Evolutionary conservation across 2,888 invertebrate species (phyloP).

Genomic region (Camponotus fellah): DNA sequence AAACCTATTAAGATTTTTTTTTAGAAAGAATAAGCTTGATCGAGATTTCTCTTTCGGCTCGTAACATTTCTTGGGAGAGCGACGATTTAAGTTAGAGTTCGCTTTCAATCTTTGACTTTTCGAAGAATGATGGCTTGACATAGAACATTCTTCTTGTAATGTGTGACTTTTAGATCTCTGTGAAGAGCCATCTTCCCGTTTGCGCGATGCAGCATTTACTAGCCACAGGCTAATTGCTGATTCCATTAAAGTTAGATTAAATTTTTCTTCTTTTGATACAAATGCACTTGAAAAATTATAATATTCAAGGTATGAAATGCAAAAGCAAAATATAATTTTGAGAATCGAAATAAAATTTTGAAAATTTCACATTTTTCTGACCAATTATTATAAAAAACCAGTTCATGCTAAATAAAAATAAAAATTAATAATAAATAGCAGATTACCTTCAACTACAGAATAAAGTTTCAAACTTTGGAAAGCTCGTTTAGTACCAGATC

Average conservation of each 20-base stretch:
- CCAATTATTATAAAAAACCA: background rate
- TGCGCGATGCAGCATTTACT: background rate
- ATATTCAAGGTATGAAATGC: background rate
- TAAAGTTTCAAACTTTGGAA: background rate
- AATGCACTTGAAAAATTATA: slow-evolving; percentile 4
- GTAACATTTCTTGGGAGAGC: background rate
- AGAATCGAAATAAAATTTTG: slow-evolving; percentile 1
- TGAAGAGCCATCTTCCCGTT: slow-evolving; percentile 1
- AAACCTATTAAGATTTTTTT: too few relatives aligned
- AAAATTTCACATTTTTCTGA: background rate
- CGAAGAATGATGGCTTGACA: too few relatives aligned
- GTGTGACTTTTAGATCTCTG: background rate
- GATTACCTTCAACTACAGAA: slow-evolving; percentile 4
- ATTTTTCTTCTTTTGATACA: slow-evolving; percentile 1
- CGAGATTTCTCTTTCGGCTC: too few relatives aligned
- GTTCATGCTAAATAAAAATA: too few relatives aligned
- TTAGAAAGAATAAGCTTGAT: too few relatives aligned
- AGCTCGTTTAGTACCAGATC: background rate
- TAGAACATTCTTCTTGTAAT: background rate
- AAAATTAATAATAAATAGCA: background rate
- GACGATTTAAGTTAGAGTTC: background rate
- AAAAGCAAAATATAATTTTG: background rate
- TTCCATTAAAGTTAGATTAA: background rate
- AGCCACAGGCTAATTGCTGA: background rate
- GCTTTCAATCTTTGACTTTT: background rate